These are phyloP conservation scores for Parasteatoda tepidariorum DNA, from an alignment of 1,140 invertebrate genomes.

Conservation along the genomic window DNA sequence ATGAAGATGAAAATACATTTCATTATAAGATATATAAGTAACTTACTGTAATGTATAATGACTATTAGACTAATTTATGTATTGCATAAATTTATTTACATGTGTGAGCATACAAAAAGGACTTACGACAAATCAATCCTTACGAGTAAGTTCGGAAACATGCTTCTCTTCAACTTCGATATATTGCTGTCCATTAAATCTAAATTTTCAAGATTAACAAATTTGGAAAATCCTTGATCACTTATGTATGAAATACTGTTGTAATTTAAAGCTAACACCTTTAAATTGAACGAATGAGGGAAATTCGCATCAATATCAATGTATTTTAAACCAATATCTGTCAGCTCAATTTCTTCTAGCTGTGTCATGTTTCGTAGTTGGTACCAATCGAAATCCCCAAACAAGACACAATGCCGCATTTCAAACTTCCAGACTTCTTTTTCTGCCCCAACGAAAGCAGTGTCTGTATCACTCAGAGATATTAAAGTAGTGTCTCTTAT, in stretches of 20 bases:
- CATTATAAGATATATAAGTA: too few relatives aligned
- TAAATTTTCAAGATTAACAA: neutral
- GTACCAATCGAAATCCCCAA: neutral
- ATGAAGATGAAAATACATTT: too few relatives aligned
- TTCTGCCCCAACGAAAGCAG: constrained; percentile 15
- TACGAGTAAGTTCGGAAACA: constrained; percentile 26
- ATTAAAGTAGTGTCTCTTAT: neutral
- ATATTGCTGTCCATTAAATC: neutral
- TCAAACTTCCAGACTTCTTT: neutral
- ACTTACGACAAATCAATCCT: too few relatives aligned
- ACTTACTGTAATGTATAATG: too few relatives aligned
- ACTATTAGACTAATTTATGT: too few relatives aligned
- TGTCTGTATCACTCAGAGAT: neutral
- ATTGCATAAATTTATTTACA: too few relatives aligned
- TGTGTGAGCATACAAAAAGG: too few relatives aligned
- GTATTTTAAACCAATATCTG: neutral
- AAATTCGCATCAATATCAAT: neutral
- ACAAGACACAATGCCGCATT: neutral
- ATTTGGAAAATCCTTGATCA: neutral
- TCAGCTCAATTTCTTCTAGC: neutral
- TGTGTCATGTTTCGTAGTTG: neutral
- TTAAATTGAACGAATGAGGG: neutral
- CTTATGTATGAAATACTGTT: neutral
- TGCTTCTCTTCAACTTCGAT: neutral
- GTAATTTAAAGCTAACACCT: neutral